Base-by-base conservation (phyloP, 2,888 invertebrate genomes). In the Lycocerus yunnanus region DNA sequence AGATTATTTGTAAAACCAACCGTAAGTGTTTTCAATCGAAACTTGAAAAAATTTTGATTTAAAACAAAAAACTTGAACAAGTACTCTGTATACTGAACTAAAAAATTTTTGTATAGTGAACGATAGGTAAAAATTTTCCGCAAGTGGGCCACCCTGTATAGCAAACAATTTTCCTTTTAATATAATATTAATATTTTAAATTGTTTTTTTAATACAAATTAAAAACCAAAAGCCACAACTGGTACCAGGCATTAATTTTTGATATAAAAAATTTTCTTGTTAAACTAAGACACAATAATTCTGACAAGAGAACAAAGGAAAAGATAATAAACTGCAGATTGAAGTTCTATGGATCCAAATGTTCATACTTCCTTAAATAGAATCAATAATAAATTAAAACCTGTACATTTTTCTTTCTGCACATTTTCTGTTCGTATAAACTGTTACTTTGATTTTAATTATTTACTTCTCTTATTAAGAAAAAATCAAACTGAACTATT, bases 391-490 rank as follows among this genome's bases (percentile, higher is more conserved):
- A 63, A 63, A 63, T 63, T 63, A 63, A 63, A 18, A 63, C n/a
- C 61, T 63, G 61, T 15, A 63, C 61, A 63, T 63, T 63, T 43
- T 63, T 16, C 18, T 18, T 63, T 20, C 61, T 63, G 61, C 16
- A 63, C 18, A 63, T 63, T 63, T 18, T 16, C 20, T 63, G 61
- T 63, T 63, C 16, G 16, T 63, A 63, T 18, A 63, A 18, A 63
- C 20, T 63, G 20, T 18, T 63, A 63, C 20, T 20, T 63, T 63
- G 43, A 63, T 63, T 63, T 63, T 63, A 63, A 63, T 63, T 63
- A 18, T 63, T 63, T 16, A 18, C 11, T 63, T 63, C 8, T 63
- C n/a, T 63, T 63, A 18, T 63, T 4, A 60, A 18, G 6, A 63
- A 63, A 61, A 63, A 63, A 8, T 63, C n/a, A 43, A 43, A 43